A percentile compares a stretch with the other conserved stretches of the same genome.
phyloP scores from a whole-genome alignment of 2,797 vertebrate species.

The Gila robusta region DNA sequence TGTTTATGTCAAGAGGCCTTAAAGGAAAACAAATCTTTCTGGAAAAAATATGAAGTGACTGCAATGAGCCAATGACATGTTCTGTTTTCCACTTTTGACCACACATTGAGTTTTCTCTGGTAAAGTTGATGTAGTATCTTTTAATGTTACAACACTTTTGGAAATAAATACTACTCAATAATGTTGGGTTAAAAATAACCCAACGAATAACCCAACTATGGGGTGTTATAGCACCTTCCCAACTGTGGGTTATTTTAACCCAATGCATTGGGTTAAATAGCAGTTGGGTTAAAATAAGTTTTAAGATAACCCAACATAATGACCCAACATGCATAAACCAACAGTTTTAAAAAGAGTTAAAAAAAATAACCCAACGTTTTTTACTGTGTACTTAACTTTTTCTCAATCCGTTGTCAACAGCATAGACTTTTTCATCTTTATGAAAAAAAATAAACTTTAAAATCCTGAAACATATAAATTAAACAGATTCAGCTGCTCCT shows the following conservation, averaged over 20 bases:
- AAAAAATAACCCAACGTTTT: too few relatives aligned
- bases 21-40: slow-evolving; percentile 17
- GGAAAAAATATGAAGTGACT: slow-evolving; percentile 19
- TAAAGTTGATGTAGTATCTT: not conserved
- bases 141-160: not conserved
- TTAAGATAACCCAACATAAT: too few relatives aligned
- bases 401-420: not conserved
- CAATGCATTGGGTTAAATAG: too few relatives aligned
- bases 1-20: slow-evolving; percentile 6
- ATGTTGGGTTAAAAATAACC: too few relatives aligned
- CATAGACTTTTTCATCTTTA: not conserved
- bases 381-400: not conserved
- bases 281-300: too few relatives aligned
- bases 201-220: too few relatives aligned
- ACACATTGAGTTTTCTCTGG: not conserved
- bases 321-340: too few relatives aligned
- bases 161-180: not conserved
- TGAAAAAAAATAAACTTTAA: not conserved
- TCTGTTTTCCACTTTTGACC: not conserved
- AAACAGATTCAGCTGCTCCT: slow-evolving; percentile 2
- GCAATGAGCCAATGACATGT: not conserved
- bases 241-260: too few relatives aligned
- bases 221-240: too few relatives aligned
- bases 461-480: slow-evolving; percentile 19
- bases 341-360: too few relatives aligned